Conservation (phyloP, 2,113 vertebrate genomes). For the Hyperopisus bebe region DNA sequence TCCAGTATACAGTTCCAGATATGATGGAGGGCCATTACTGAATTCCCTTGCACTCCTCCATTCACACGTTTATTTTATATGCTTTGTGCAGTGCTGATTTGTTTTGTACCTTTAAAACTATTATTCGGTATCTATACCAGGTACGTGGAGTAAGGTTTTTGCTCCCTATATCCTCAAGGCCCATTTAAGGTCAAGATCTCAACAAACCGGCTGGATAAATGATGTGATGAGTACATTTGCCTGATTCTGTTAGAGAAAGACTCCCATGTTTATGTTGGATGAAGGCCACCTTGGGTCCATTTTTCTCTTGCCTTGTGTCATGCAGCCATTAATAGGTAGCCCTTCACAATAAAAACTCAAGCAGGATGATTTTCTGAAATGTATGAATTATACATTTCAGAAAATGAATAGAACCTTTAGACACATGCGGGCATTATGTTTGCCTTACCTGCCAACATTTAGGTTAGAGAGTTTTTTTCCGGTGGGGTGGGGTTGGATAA, state of each 20-base stretch:
- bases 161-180: background rate
- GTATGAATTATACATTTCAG: background rate
- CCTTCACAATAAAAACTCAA: background rate
- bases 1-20: background rate
- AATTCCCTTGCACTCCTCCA: background rate
- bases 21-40: slow-evolving; percentile 13
- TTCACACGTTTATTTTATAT: background rate
- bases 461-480: background rate
- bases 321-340: background rate
- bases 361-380: background rate
- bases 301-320: background rate
- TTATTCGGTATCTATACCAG: background rate
- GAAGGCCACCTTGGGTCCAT: background rate
- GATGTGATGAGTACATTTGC: background rate
- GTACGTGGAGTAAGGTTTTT: background rate
- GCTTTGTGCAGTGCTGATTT: slow-evolving; percentile 4
- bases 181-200: background rate
- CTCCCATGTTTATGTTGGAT: background rate
- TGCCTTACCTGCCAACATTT: background rate
- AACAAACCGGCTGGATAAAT: background rate
- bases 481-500: background rate
- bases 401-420: too few species aligned
- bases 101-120: background rate
- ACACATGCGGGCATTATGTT: background rate
- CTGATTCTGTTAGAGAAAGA: background rate